phyloP scores from a whole-genome alignment of 2,888 invertebrate species.

The Marasmarcha lunaedactyla region DNA sequence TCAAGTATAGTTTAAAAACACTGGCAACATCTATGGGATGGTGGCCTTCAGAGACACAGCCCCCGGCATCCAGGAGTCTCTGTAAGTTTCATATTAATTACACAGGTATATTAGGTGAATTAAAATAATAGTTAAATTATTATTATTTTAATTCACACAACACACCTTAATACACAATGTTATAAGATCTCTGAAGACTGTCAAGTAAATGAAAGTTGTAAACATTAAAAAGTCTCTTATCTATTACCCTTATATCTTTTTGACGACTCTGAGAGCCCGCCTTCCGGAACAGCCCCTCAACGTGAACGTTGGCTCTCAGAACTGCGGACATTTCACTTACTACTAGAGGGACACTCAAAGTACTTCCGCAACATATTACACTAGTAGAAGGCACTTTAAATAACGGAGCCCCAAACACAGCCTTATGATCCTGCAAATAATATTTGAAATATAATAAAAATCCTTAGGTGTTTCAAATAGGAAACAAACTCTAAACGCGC shows the following conservation, averaged over 20 bases:
- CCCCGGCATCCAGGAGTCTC: conserved; percentile 79
- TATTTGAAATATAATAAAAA: conserved; percentile 1
- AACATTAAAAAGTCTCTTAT: too few relatives aligned
- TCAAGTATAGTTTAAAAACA: conserved; percentile 86
- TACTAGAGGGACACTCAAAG: conserved; percentile 78
- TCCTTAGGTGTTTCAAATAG: not conserved
- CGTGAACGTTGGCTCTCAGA: conserved; percentile 75
- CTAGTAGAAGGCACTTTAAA: conserved; percentile 57
- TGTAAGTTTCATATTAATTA: conserved; percentile 33
- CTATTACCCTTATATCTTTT: conserved; percentile 83
- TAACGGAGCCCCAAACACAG: conserved; percentile 60
- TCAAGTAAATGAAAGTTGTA: too few relatives aligned
- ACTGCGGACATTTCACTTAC: conserved; percentile 79
- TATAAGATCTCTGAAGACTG: too few relatives aligned
- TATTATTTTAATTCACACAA: too few relatives aligned
- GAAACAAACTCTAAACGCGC: too few relatives aligned
- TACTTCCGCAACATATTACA: conserved; percentile 76
- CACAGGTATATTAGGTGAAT: too few relatives aligned
- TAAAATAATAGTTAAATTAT: too few relatives aligned
- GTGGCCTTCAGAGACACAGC: conserved; percentile 76
- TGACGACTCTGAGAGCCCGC: conserved; percentile 87
- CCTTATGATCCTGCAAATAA: conserved; percentile 47
- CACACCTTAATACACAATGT: too few relatives aligned
- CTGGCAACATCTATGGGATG: conserved; percentile 89
- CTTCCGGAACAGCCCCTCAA: conserved; percentile 90